Evolutionary conservation across 1,140 invertebrate genomes (phyloP), one percentile per base, ranked within the genome.

Genomic region (Leguminivora glycinivorella): DNA sequence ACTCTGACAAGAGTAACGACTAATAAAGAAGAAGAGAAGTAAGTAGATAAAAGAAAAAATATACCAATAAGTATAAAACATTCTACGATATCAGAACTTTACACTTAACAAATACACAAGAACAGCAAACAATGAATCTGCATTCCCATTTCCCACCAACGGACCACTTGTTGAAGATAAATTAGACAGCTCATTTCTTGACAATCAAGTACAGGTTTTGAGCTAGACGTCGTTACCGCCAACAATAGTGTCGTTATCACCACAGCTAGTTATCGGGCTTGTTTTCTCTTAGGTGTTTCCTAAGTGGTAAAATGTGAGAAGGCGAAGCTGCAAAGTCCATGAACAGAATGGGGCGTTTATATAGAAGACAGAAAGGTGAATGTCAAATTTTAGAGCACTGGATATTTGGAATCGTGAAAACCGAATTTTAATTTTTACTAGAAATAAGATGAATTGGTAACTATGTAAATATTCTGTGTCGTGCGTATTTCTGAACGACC

Each of bases 161-260:
- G 43, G 43, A 2, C 40, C 19, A 52, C 47, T 52, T 52, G 6
- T 52, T 52, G 7, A 52, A 52, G 47, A 22, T 52, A 52, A 52
- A 52, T 52, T 52, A 52, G 47, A 52, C 22, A 52, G 43, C 43
- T 52, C 43, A 52, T 52, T 52, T 19, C 17, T 52, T n/a, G 19
- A 52, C 47, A 52, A 52, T 22, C 19, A 52, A 52, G n/a, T 52
- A 52, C 47, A 52, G 19, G 47, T 52, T 52, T 52, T 9, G 47
- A 52, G 40, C 17, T 17, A 52, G 47, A 22, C 47, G 47, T 52
- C 47, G 47, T 52, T 52, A 52, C 19, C 19, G 19, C 47, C 47
- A 19, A 52, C 47, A 52, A 52, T 52, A 10, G 47, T 52, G 19
- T 22, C 47, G 22, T 52, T 52, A 52, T 19, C n/a, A 19, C 2